A percentile compares a stretch with the other conserved stretches of the same genome.
These are phyloP conservation scores for Drosophila parvula DNA, from an alignment of 1,140 invertebrate genomes.

Conservation along the genomic window DNA sequence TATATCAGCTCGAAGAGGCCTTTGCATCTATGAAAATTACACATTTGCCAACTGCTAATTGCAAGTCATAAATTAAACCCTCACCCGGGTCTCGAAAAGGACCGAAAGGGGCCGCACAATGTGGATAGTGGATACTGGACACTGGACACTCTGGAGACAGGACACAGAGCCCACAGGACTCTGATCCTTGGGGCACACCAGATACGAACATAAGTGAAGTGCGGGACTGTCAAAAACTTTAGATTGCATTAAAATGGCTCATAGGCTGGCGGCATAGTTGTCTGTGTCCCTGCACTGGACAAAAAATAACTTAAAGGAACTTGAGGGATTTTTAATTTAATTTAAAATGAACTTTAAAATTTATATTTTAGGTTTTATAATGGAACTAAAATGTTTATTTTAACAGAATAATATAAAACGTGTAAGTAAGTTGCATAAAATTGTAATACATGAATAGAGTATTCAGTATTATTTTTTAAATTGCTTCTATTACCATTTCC, in stretches of 20 bases:
- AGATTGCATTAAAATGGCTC: slow-evolving; percentile 65
- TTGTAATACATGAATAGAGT: neutral
- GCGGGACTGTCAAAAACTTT: slow-evolving; percentile 67
- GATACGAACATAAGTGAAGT: slow-evolving; percentile 38
- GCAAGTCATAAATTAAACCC: slow-evolving; percentile 72
- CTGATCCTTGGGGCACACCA: slow-evolving; percentile 26
- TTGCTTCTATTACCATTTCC: too few relatives aligned
- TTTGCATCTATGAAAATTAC: slow-evolving; percentile 66
- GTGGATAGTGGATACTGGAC: slow-evolving; percentile 6
- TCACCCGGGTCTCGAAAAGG: slow-evolving; percentile 26
- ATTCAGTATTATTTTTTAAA: neutral
- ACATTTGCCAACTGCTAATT: slow-evolving; percentile 80
- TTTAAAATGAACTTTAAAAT: neutral
- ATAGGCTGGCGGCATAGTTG: slow-evolving; percentile 46
- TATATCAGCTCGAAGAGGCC: slow-evolving; percentile 36
- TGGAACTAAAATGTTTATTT: neutral
- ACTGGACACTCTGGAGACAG: slow-evolving; percentile 21
- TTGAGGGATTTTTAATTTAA: neutral
- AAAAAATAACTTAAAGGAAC: neutral
- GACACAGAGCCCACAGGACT: slow-evolving; percentile 8
- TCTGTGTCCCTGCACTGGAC: slow-evolving; percentile 9
- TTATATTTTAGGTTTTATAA: too few relatives aligned
- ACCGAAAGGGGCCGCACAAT: neutral
- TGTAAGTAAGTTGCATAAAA: neutral
- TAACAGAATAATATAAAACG: too few relatives aligned